Base-by-base conservation (phyloP, 2,113 vertebrate species). In the Corydoras maculifer region DNA sequence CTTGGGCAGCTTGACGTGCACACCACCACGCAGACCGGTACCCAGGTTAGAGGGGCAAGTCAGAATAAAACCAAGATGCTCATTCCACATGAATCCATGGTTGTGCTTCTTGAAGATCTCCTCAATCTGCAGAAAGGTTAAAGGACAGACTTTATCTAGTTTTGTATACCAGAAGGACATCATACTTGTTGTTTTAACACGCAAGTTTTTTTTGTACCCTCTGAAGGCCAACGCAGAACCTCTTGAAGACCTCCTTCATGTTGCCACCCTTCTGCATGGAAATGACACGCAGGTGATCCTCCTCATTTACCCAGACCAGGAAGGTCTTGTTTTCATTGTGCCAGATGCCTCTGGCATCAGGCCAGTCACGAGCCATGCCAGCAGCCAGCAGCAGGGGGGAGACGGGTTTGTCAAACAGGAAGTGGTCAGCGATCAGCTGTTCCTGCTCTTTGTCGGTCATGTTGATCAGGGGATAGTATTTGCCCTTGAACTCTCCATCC, bases 231-330 rank as follows among this genome's bases (percentile, higher is more conserved):
- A 88, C 84, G n/a, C 93, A 97, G 91, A 97, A 97, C 80, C 95
- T 94, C 60, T 82, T 91, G 91, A 97, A 97, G 60, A 97, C 95
- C 77, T 96, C 93, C 89, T 96, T 97, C 94, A 97, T 97, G 90
- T 97, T 94, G 77, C 94, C 94, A 0, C 92, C 94, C 74, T 91
- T 84, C 91, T 97, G 85, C 94, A 97, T 97, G 86, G 94, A 93
- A 86, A 97, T 97, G 88, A 97, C 94, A 3, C 94, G 91, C 78
- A 96, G 89, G 61, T 97, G 94, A 65, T 97, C 94, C 79, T 97
- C 94, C 86, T 97, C 94, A 2, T 97, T 97, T 83, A 97, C 94
- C 94, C 94, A 97, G 79, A 97, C 93, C 84, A 96, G 75, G 91
- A 97, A 97, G 83, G 85, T 90, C 87, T 97, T 97, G 86, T 88